Percentiles rank a stretch among this genome's conserved stretches.
phyloP scores from a whole-genome alignment of 1,140 invertebrate species.

The Eupristina koningsbergeri region DNA sequence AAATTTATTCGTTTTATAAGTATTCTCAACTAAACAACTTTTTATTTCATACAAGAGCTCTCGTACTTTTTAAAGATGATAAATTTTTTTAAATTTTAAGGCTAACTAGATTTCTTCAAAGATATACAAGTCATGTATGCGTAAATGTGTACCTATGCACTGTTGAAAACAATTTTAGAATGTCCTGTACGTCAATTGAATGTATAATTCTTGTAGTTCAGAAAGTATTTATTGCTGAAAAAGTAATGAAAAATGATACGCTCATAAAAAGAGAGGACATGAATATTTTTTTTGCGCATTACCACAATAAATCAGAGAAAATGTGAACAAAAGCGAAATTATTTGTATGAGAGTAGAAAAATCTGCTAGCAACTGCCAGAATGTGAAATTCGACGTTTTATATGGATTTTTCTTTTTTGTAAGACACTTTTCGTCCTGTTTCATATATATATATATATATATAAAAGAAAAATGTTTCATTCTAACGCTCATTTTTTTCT shows the following conservation, averaged over 20 bases:
- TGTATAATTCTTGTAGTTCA: slow-evolving; percentile 70
- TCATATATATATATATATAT: slow-evolving; percentile 52
- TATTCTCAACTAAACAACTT: background rate
- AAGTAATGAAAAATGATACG: slow-evolving; percentile 56
- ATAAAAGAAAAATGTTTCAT: slow-evolving; percentile 49
- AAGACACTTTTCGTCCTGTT: slow-evolving; percentile 53
- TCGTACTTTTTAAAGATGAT: slow-evolving; percentile 22
- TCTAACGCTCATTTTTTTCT: slow-evolving; percentile 47
- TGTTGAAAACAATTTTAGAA: slow-evolving; percentile 47
- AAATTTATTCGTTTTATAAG: background rate
- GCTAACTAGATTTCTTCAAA: slow-evolving; percentile 50
- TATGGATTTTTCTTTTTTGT: slow-evolving; percentile 52
- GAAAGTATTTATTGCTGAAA: slow-evolving; percentile 75
- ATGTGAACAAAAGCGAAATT: slow-evolving; percentile 29
- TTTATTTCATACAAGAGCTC: background rate
- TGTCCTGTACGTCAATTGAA: slow-evolving; percentile 73
- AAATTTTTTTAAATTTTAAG: slow-evolving; percentile 35
- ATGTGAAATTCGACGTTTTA: slow-evolving; percentile 53
- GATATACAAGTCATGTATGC: slow-evolving; percentile 54
- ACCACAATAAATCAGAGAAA: background rate
- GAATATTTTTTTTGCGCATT: slow-evolving; percentile 22
- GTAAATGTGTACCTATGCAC: slow-evolving; percentile 50
- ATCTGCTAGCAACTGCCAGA: slow-evolving; percentile 50
- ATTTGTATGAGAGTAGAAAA: slow-evolving; percentile 29
- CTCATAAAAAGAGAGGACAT: slow-evolving; percentile 54